These are phyloP conservation scores for Aphelinus atriplicis DNA, from an alignment of 1,140 invertebrate genomes.

Conservation along the genomic window DNA sequence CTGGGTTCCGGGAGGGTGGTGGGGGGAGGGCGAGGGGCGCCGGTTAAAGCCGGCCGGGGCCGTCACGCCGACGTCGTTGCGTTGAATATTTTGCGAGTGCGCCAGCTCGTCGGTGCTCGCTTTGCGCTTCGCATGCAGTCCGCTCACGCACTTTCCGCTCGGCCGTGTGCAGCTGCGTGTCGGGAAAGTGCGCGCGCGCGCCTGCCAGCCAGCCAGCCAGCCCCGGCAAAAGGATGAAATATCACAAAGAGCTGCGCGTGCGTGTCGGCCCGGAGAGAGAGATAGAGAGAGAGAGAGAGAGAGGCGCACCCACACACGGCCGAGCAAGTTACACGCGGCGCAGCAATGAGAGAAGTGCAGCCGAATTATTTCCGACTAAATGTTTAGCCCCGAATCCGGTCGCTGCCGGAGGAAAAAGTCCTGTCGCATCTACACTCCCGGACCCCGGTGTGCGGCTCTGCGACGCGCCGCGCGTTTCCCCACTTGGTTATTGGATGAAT, in stretches of 20 bases:
- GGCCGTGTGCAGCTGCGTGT: no score
- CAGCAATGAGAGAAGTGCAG: slow-evolving; percentile 15
- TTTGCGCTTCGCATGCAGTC: slow-evolving; percentile 21
- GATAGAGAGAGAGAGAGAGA: slow-evolving; percentile 14
- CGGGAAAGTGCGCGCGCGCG: not conserved
- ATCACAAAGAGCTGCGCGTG: slow-evolving; percentile 24
- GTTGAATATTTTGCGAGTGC: slow-evolving; percentile 26
- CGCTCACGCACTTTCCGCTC: slow-evolving; percentile 8
- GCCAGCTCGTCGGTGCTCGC: not conserved
- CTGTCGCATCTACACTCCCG: not conserved
- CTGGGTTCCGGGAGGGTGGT: not conserved
- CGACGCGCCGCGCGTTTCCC: not conserved
- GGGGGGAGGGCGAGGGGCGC: slow-evolving; percentile 16
- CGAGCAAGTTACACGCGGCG: slow-evolving; percentile 2
- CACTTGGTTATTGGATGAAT: slow-evolving; percentile 20
- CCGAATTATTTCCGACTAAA: slow-evolving; percentile 34
- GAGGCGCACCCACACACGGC: slow-evolving; percentile 15
- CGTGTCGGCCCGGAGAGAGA: slow-evolving; percentile 2
- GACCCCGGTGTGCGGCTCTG: not conserved
- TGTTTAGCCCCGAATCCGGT: slow-evolving; percentile 33
- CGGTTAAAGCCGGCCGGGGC: slow-evolving; percentile 33
- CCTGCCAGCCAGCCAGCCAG: not conserved
- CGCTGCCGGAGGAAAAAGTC: not conserved
- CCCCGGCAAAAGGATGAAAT: slow-evolving; percentile 30
- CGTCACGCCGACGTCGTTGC: slow-evolving; percentile 24